A percentile compares a stretch with the other conserved stretches of the same genome.
phyloP scores from a whole-genome alignment of 2,113 vertebrate genomes.

The Mola mola region DNA sequence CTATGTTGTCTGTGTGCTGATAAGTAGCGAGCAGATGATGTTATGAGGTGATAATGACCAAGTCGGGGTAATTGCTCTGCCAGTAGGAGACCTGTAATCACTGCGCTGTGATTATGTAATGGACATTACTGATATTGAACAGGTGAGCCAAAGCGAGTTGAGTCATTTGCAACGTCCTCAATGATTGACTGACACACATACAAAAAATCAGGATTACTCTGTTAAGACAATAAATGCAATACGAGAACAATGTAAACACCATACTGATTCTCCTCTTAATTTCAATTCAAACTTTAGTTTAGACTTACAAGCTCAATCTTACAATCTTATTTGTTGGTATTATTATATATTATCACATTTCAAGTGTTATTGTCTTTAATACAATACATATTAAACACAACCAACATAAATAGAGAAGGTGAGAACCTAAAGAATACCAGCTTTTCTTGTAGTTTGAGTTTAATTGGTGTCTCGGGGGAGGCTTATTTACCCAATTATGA shows the following conservation, averaged over 20 bases:
- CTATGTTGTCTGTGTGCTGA: conserved; percentile 56
- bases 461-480: no score
- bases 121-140: conserved; percentile 54
- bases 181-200: conserved; percentile 37
- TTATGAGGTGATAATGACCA: conserved; percentile 74
- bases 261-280: conserved; percentile 1
- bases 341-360: no score
- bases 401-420: no score
- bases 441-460: no score
- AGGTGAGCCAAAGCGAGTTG: conserved; percentile 55
- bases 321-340: no score
- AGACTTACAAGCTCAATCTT: no score
- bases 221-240: conserved; percentile 22
- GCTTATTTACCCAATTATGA: no score
- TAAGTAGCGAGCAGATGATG: conserved; percentile 62
- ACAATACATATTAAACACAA: no score
- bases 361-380: no score
- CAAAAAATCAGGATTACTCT: conserved; percentile 22
- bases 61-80: conserved; percentile 66
- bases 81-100: conserved; percentile 66
- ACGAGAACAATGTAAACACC: conserved; percentile 16
- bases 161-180: conserved; percentile 43
- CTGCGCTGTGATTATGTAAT: conserved; percentile 63
- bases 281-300: no score
- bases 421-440: no score